Evolutionary conservation across 1,140 invertebrate genomes (phyloP), one percentile per base, ranked within the genome.

Genomic region (Acromyrmex echinatior): DNA sequence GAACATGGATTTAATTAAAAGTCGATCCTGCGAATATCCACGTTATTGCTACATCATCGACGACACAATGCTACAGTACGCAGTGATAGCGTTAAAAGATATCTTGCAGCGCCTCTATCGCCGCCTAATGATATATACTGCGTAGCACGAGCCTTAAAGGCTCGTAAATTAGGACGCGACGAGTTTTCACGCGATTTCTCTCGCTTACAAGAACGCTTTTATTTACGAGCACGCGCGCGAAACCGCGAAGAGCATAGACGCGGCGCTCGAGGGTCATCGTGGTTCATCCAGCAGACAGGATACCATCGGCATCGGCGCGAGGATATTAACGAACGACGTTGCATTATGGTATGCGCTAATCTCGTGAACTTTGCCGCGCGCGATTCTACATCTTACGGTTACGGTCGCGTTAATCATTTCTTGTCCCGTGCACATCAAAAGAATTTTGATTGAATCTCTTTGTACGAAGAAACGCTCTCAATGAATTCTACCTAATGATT

Each of bases 151-250:
- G 39, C 12, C 70, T 74, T 63, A 63, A 70, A 53, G 51, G 77
- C 60, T 65, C 60, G 87, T 91, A 91, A 91, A 91, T 91, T 90
- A 86, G 70, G 4, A 84, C 76, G 74, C 73, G 65, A 65, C 60
- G 56, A 74, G 74, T 62, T 82, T 81, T 45, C 56, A 56, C 25
- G 86, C 73, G 56, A 58, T 35, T 65, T 35, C 56, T 73, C 73
- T 65, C 71, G 70, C 76, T 51, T 66, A 73, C 51, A n/a, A 85
- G 60, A 58, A 53, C 62, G 65, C 53, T 12, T 18, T 66, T 71
- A 79, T 71, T 65, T 79, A 86, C 35, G 73, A 79, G 74, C 65
- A 31, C 62, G 35, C 66, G 18, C 9, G 25, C 66, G 66, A 39
- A 70, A 51, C 39, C 39, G 9, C 77, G n/a, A 70, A 21, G 25